A percentile compares a stretch with the other conserved stretches of the same genome.
phyloP scores from a whole-genome alignment of 1,140 invertebrate species.

The Stegodyphus dumicola region DNA sequence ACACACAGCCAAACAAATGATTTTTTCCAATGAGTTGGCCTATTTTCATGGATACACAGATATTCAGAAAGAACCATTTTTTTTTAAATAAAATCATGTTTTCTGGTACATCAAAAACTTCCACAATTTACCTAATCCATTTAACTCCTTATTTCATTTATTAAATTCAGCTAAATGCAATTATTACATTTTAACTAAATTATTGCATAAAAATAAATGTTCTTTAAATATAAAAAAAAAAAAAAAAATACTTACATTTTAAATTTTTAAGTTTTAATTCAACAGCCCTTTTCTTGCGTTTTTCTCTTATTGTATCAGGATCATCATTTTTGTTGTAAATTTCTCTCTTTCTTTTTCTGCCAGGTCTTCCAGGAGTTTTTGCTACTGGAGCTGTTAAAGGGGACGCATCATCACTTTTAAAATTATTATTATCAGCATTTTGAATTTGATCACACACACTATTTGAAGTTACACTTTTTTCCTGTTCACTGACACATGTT shows the following conservation, averaged over 20 bases:
- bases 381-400: neutral
- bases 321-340: conserved; percentile 52
- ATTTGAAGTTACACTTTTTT: too few species aligned
- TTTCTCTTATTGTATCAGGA: conserved; percentile 45
- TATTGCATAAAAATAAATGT: neutral
- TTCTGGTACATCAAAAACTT: too few species aligned
- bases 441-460: too few species aligned
- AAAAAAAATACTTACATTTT: conserved; percentile 31
- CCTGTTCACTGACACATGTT: too few species aligned
- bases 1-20: too few species aligned
- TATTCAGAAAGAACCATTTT: too few species aligned
- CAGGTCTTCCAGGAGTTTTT: neutral
- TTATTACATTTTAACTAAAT: neutral
- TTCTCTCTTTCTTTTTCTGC: conserved; percentile 5
- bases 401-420: too few species aligned
- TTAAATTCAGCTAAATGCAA: neutral
- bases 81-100: too few species aligned
- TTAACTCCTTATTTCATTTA: neutral
- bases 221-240: neutral
- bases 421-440: too few species aligned
- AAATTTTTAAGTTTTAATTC: conserved; percentile 52
- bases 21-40: too few species aligned
- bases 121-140: too few species aligned
- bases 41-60: too few species aligned
- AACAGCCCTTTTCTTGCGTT: conserved; percentile 41